Evolutionary conservation across 1,140 invertebrate genomes (phyloP), one percentile per base, ranked within the genome.

Genomic region (Dinoponera quadriceps): DNA sequence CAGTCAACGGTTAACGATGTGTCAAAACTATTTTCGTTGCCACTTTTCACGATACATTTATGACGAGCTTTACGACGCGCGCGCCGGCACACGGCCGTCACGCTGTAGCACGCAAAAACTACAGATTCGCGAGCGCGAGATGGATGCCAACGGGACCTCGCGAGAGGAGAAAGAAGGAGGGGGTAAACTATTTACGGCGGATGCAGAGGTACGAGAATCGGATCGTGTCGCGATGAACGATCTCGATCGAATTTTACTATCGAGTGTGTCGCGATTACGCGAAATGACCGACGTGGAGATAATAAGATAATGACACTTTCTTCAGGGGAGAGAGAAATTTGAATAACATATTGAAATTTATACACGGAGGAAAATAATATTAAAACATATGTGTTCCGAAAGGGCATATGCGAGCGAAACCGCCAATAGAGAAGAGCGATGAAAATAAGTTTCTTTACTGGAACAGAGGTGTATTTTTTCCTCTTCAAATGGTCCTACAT

Each of bases 11-110:
- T 89, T 89, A 88, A 88, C 87, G 87, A 88, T 80, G 87, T 89
- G 87, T 89, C 87, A 82, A 80, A 86, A 88, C 88, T 89, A 89
- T 89, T 89, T 89, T 89, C 80, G 85, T 74, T 80, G 84, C 81
- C 68, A 69, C 73, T 57, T 22, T 51, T 63, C 72, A 66, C 85
- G 85, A 86, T 87, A 87, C 86, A 84, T 87, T 87, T 75, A 81
- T 65, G 86, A 87, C 73, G 74, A 49, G 69, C 51, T 82, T 73
- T 82, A 74, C 57, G 25, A 78, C 44, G 20, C 11, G 13, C 73
- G 44, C 9, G 18, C 74, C n/a, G 59, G 63, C 49, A 11, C 55
- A 20, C 49, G 69, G 73, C 63, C 55, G 57, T 25, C 20, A 71
- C 38, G 57, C 73, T 63, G 55, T 65, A 55, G 33, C 71, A 25